Conservation (phyloP, 1,140 invertebrate species). For the Steinernema khuongi region DNA sequence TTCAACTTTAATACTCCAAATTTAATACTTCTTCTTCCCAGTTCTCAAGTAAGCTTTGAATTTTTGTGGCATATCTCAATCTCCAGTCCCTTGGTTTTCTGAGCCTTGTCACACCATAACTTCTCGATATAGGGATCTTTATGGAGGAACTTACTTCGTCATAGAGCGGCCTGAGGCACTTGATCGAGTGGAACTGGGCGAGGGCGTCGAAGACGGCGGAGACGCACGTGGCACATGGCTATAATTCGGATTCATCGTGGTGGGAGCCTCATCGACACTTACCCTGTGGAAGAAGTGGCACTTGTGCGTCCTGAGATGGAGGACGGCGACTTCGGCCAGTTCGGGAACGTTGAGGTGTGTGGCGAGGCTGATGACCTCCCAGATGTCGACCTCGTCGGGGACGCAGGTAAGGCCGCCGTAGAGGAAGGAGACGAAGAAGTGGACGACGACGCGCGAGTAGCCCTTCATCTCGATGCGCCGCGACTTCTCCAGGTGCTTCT, state of each 20-base stretch:
- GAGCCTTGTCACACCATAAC: too few species aligned
- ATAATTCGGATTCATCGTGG: slow-evolving; percentile 17
- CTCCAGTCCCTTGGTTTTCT: too few species aligned
- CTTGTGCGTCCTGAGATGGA: slow-evolving; percentile 45
- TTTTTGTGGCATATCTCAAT: too few species aligned
- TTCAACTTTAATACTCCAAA: too few species aligned
- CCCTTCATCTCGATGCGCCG: slow-evolving; percentile 39
- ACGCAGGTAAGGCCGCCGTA: slow-evolving; percentile 52
- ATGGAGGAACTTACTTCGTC: slow-evolving; percentile 15
- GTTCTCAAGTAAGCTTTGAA: too few species aligned
- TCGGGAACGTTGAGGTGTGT: slow-evolving; percentile 43
- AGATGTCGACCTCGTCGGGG: slow-evolving; percentile 49
- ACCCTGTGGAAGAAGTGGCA: slow-evolving; percentile 54
- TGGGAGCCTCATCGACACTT: not conserved
- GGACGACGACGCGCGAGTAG: slow-evolving; percentile 38
- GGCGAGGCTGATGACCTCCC: slow-evolving; percentile 49
- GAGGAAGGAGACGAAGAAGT: slow-evolving; percentile 52
- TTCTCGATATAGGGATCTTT: slow-evolving; percentile 14
- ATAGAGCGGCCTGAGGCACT: slow-evolving; percentile 25
- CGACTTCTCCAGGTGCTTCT: slow-evolving; percentile 30
- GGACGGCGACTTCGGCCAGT: slow-evolving; percentile 42
- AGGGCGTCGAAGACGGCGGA: slow-evolving; percentile 54
- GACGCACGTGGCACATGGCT: slow-evolving; percentile 54
- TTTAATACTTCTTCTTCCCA: too few species aligned
- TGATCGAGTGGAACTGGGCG: slow-evolving; percentile 38